A percentile compares a stretch with the other conserved stretches of the same genome.
phyloP scores from a whole-genome alignment of 2,113 vertebrate species.

The Sinosuthora webbiana region DNA sequence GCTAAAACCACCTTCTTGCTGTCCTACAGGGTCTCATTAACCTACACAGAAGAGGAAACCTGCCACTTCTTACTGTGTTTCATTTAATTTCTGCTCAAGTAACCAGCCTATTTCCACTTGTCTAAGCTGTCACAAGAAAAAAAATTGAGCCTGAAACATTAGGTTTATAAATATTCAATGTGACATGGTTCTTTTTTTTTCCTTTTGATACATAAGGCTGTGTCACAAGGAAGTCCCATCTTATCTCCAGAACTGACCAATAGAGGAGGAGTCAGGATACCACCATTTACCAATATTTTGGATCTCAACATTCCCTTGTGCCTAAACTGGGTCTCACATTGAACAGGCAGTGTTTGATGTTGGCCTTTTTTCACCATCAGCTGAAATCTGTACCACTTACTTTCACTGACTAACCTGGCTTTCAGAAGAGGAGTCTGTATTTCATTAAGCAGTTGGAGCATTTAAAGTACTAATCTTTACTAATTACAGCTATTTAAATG shows the following conservation, averaged over 20 bases:
- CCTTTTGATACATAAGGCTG: not conserved
- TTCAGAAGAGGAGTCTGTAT: not conserved
- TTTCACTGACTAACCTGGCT: not conserved
- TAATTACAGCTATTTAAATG: not conserved
- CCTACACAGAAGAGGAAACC: constrained; percentile 7
- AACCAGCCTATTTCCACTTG: constrained; percentile 18
- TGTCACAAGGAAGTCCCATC: not conserved
- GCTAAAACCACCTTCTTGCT: constrained; percentile 30
- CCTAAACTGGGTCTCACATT: not conserved
- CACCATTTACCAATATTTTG: not conserved
- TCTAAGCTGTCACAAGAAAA: not conserved
- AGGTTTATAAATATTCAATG: not conserved
- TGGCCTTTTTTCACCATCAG: not conserved
- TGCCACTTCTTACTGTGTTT: constrained; percentile 17
- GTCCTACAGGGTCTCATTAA: constrained; percentile 47
- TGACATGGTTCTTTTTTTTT: not conserved
- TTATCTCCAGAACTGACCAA: not conserved
- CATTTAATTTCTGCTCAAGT: constrained; percentile 43
- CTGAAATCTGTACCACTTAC: not conserved
- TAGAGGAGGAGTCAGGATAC: not conserved
- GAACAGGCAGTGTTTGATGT: not conserved
- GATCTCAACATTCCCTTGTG: not conserved
- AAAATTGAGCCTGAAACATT: not conserved
- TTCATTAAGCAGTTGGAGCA: not conserved
- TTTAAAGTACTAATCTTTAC: not conserved